These are phyloP conservation scores for Bicyclus anynana DNA, from an alignment of 1,140 invertebrate genomes.

Conservation along the genomic window DNA sequence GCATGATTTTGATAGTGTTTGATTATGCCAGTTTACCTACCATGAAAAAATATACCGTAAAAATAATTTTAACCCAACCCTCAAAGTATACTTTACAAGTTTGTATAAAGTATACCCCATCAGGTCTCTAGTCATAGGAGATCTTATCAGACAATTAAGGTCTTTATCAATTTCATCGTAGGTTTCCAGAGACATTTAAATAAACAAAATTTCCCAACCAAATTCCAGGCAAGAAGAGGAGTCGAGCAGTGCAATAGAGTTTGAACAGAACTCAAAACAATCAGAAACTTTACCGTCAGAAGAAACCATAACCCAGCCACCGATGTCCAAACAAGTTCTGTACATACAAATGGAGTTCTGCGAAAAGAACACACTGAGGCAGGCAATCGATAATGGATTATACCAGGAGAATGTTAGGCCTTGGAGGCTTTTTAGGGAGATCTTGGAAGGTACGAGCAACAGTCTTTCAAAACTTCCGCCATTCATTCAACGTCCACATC, in stretches of 20 bases:
- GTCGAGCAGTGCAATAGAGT: constrained; percentile 76
- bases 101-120: too few species aligned
- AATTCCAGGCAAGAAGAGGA: constrained; percentile 50
- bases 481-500: too few species aligned
- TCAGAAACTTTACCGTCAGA: constrained; percentile 47
- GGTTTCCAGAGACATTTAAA: neutral
- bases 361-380: constrained; percentile 90
- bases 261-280: constrained; percentile 50
- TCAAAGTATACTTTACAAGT: too few species aligned
- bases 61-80: too few species aligned
- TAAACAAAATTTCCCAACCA: neutral
- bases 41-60: too few species aligned
- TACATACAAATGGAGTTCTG: constrained; percentile 97
- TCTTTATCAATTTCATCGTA: too few species aligned
- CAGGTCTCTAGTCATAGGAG: too few species aligned
- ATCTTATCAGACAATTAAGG: too few species aligned
- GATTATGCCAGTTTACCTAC: too few species aligned
- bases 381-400: constrained; percentile 91
- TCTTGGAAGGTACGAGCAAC: constrained; percentile 73
- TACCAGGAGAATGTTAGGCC: constrained; percentile 87
- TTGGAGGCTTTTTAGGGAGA: constrained; percentile 91
- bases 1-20: too few species aligned
- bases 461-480: too few species aligned
- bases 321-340: constrained; percentile 81
- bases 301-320: constrained; percentile 27